A percentile compares a stretch with the other conserved stretches of the same genome.
Evolutionary conservation across 2,888 invertebrate species (phyloP).

Genomic region (Tipula helvola): DNA sequence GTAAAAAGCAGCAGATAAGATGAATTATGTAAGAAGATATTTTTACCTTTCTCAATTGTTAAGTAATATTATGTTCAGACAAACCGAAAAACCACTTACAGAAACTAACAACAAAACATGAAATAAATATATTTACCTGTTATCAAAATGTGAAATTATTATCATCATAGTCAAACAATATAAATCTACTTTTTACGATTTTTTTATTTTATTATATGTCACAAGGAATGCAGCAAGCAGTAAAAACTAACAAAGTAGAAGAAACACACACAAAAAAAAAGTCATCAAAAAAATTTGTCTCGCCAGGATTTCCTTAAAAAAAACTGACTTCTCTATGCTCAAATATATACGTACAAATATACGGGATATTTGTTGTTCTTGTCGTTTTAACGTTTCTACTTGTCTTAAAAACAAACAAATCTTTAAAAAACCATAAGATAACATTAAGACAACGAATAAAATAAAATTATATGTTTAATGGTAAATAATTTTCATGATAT

Average conservation of each 20-base stretch:
- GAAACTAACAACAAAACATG: too few relatives aligned
- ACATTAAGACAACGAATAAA: neutral
- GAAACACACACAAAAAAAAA: neutral
- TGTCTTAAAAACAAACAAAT: neutral
- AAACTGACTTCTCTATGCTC: neutral
- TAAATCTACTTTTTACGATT: neutral
- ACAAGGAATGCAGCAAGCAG: neutral
- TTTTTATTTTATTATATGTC: neutral
- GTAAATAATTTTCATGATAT: neutral
- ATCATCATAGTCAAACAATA: neutral
- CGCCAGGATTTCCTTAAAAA: constrained; percentile 4
- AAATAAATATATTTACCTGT: neutral
- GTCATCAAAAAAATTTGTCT: neutral
- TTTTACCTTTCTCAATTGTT: neutral
- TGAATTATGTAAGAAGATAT: neutral
- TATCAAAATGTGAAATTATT: neutral
- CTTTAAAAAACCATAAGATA: constrained; percentile 4
- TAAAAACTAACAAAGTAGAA: neutral
- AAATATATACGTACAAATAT: neutral
- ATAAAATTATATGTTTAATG: constrained; percentile 4
- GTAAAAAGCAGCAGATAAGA: neutral
- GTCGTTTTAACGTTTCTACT: neutral
- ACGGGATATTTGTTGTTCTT: neutral
- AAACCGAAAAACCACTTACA: neutral
- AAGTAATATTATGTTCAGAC: neutral